These are phyloP conservation scores for Pedionomus torquatus DNA, from an alignment of 2,113 vertebrate species.

Conservation along the genomic window DNA sequence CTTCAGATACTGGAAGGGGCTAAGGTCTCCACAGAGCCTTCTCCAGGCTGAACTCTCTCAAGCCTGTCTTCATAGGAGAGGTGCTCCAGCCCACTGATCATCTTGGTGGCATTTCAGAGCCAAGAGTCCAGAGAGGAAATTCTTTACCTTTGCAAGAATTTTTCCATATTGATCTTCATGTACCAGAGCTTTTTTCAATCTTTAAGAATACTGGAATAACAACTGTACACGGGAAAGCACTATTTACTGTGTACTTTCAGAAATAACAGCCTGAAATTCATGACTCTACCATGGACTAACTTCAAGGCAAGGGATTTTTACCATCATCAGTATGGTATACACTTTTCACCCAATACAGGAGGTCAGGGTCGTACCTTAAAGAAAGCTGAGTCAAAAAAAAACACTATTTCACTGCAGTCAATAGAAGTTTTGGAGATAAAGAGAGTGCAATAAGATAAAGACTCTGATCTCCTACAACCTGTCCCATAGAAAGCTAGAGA, in stretches of 20 bases:
- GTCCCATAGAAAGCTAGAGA: not conserved
- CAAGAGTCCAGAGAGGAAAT: not conserved
- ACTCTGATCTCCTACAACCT: not conserved
- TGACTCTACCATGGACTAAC: not conserved
- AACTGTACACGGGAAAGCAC: not conserved
- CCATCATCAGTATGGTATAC: not conserved
- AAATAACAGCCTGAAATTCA: not conserved
- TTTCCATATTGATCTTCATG: not conserved
- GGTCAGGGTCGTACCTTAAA: not conserved
- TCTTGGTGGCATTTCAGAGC: not conserved
- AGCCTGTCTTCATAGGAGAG: too few relatives aligned
- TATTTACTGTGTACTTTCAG: not conserved
- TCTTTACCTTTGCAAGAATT: not conserved
- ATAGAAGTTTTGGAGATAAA: not conserved
- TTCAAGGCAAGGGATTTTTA: not conserved
- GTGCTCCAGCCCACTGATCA: too few relatives aligned
- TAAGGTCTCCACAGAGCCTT: too few relatives aligned
- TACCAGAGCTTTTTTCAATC: not conserved
- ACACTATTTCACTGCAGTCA: not conserved
- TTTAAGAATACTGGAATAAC: not conserved
- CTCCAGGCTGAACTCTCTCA: too few relatives aligned
- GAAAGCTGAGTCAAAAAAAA: fast-evolving
- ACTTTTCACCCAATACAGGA: not conserved
- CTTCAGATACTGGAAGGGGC: too few relatives aligned
- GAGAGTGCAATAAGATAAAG: not conserved